Evolutionary conservation across 2,797 vertebrate species (phyloP), one percentile per base, ranked within the genome.

Genomic region (Tokudaia tokunoshimensis): DNA sequence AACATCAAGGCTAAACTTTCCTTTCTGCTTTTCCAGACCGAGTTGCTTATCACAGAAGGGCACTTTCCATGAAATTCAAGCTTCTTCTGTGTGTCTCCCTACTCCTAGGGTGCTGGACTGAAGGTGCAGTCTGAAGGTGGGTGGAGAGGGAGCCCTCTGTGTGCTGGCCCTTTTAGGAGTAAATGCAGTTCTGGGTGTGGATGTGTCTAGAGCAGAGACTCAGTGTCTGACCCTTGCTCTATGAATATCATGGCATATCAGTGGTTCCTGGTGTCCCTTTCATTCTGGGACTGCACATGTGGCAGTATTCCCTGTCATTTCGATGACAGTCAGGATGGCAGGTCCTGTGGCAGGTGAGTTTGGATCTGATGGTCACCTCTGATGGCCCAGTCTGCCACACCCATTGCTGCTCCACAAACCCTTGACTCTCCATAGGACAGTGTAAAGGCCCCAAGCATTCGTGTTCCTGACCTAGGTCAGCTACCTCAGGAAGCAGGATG

Each of bases 111-210:
- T 70, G 85, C 84, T 47, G 34, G 37, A 8, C 61, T 72, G 22
- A 55, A 14, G 3, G 24, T 11, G 50, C 14, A 0, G 0, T 20
- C 65, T 75, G 79, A 59, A 81, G 37, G 75, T 1, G 17, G 0
- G 0, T 0, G 34, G 7, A 67, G 15, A 0, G 34, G 79, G 72
- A n/a, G 7, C 31, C 1, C 0, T 37, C n/a, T 37, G 37, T 1
- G 22, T 1, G 8, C 15, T 29, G 37, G 29, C 29, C 50, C 34
- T 47, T 80, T 26, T 37, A 34, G 78, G 34, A 74, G 65, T 37
- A 22, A 0, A 20, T 0, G 0, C 0, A 19, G 59, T 37, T 70
- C 31, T 91, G 50, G 37, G 26, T 79, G 5, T 78, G 63, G 55
- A 34, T 17, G 3, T 57, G 61, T 44, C 82, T 47, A 74, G 34